Percentiles rank a stretch among this genome's conserved stretches.
phyloP scores from a whole-genome alignment of 2,113 vertebrate species.

The Sprattus sprattus region DNA sequence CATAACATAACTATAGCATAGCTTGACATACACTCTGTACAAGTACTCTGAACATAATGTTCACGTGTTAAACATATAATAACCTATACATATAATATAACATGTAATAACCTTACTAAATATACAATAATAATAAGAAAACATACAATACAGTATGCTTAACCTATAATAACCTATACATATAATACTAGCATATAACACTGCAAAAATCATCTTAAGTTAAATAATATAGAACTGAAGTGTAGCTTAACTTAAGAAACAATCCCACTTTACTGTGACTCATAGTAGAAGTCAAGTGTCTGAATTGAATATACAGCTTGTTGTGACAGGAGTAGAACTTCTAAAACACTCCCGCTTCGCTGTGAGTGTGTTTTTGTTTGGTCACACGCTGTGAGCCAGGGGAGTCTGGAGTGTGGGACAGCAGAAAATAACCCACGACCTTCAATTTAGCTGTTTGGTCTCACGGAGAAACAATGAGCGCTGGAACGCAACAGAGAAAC shows the following conservation, averaged over 20 bases:
- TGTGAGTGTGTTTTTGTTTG: conserved; percentile 17
- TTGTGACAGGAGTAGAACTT: background rate
- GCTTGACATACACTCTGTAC: too few species aligned
- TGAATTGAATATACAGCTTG: background rate
- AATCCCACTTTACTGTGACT: background rate
- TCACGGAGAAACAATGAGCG: conserved; percentile 37
- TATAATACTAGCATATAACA: too few species aligned
- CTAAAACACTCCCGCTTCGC: background rate
- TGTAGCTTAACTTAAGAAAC: background rate
- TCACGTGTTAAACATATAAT: too few species aligned
- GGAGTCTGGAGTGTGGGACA: conserved; percentile 32
- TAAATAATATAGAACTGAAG: background rate
- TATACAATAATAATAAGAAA: too few species aligned
- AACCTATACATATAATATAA: too few species aligned
- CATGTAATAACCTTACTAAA: too few species aligned
- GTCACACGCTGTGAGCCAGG: conserved; percentile 16
- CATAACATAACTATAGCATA: too few species aligned
- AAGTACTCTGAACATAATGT: too few species aligned
- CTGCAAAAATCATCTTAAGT: background rate
- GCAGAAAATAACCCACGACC: conserved; percentile 45
- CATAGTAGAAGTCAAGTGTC: background rate
- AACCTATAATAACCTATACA: too few species aligned
- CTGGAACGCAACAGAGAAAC: conserved; percentile 23
- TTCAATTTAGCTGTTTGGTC: conserved; percentile 45
- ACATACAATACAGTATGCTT: too few species aligned